Percentiles rank a stretch among this genome's conserved stretches.
Conservation (phyloP, 2,888 invertebrate genomes). For the Diarsia dahlii region DNA sequence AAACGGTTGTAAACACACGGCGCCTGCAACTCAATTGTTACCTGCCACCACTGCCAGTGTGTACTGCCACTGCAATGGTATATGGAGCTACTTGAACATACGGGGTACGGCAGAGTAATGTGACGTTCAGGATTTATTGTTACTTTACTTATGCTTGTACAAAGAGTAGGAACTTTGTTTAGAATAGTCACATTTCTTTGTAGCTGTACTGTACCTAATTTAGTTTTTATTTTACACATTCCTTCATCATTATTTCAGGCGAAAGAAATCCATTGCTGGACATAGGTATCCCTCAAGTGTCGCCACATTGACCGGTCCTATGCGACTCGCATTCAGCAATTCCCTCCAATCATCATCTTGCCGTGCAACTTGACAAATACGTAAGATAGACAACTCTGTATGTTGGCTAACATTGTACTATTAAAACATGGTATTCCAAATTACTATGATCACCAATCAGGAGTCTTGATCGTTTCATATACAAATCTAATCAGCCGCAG, state of each 20-base stretch:
- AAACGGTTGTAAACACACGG: conserved; percentile 62
- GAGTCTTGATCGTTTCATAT: neutral
- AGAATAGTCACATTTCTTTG: neutral
- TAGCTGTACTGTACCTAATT: neutral
- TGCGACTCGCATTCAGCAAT: too few species aligned
- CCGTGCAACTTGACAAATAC: neutral
- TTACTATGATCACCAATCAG: neutral
- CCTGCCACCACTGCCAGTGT: conserved; percentile 48
- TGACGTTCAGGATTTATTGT: conserved; percentile 30
- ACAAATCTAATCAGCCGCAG: neutral
- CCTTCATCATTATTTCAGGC: too few species aligned
- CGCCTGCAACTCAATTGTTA: conserved; percentile 63
- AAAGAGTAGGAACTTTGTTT: conserved; percentile 4
- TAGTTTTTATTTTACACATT: too few species aligned
- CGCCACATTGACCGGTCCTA: too few species aligned
- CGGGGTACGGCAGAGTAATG: conserved; percentile 9
- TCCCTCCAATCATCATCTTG: neutral
- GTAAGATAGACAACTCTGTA: neutral
- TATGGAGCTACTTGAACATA: conserved; percentile 3
- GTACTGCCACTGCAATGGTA: neutral
- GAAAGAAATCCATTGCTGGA: too few species aligned
- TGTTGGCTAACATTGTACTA: neutral
- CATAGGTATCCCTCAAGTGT: too few species aligned
- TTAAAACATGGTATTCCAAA: too few species aligned
- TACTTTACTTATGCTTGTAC: conserved; percentile 16